Percentiles rank a stretch among this genome's conserved stretches.
Conservation (phyloP, 2,888 invertebrate species). For the Hyppa rectilinea region DNA sequence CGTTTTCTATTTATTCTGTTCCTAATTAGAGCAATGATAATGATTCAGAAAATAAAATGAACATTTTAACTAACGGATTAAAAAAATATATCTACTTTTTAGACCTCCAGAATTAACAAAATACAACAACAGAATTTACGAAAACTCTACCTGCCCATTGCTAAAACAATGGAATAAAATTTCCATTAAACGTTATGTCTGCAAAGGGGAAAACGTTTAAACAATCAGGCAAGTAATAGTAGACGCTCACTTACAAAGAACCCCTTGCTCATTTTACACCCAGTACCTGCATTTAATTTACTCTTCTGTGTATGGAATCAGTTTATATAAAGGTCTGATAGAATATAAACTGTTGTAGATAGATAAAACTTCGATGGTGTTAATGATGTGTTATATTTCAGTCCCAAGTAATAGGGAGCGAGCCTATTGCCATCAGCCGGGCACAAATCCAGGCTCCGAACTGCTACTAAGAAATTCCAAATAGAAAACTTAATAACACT, state of each 20-base stretch:
- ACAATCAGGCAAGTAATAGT: constrained; percentile 79
- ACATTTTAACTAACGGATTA: neutral
- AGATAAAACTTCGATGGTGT: constrained; percentile 1
- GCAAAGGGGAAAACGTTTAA: constrained; percentile 75
- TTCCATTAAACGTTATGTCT: constrained; percentile 56
- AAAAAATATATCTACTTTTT: neutral
- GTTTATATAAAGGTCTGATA: constrained; percentile 42
- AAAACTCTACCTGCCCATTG: constrained; percentile 31
- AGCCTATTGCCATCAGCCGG: too few species aligned
- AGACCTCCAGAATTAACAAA: neutral
- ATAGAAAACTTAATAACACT: too few species aligned
- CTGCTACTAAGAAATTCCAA: too few species aligned
- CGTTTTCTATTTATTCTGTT: neutral
- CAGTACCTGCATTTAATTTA: constrained; percentile 60
- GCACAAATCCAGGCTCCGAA: too few species aligned
- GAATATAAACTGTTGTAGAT: neutral
- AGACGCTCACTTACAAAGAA: constrained; percentile 72
- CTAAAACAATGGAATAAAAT: constrained; percentile 60
- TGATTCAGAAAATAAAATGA: neutral
- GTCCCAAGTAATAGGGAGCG: too few species aligned
- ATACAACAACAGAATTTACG: constrained; percentile 1
- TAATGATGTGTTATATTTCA: constrained; percentile 5
- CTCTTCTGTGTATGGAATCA: constrained; percentile 47
- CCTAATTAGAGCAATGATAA: neutral
- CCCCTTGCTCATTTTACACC: constrained; percentile 61